A percentile compares a stretch with the other conserved stretches of the same genome.
phyloP scores from a whole-genome alignment of 2,888 invertebrate genomes.

The Clusia tigrina region DNA sequence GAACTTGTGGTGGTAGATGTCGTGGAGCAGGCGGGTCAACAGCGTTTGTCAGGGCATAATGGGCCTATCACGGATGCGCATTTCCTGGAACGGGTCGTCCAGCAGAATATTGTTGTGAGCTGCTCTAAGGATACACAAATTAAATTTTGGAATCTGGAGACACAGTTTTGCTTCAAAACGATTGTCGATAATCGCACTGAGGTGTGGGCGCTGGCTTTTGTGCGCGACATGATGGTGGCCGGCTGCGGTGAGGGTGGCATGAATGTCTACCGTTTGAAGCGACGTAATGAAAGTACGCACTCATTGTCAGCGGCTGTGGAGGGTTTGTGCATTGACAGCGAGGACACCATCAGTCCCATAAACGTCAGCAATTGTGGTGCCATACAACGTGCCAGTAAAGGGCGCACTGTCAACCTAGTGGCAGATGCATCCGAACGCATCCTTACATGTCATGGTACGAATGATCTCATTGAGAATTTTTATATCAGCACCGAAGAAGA shows the following conservation, averaged over 20 bases:
- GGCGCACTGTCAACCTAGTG: conserved; percentile 78
- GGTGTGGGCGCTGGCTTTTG: conserved; percentile 84
- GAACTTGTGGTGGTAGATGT: conserved; percentile 95
- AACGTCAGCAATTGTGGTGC: conserved; percentile 81
- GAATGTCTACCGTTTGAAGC: conserved; percentile 81
- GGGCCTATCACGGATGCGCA: conserved; percentile 83
- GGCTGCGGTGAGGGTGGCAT: conserved; percentile 87
- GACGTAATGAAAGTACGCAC: conserved; percentile 66
- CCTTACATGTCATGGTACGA: conserved; percentile 84
- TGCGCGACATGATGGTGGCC: conserved; percentile 85
- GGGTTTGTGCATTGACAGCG: conserved; percentile 57
- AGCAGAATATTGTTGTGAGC: conserved; percentile 72
- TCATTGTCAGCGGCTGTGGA: conserved; percentile 65
- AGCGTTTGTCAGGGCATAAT: conserved; percentile 90
- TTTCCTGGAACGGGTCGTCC: conserved; percentile 69
- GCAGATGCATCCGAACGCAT: conserved; percentile 77
- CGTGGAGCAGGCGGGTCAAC: conserved; percentile 88
- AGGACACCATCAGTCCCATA: conserved; percentile 69
- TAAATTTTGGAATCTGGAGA: conserved; percentile 97
- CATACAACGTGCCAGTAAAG: conserved; percentile 79
- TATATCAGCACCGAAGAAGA: conserved; percentile 80
- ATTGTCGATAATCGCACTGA: conserved; percentile 88
- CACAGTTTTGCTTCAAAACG: conserved; percentile 95
- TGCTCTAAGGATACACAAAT: conserved; percentile 93
- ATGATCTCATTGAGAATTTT: conserved; percentile 83